Percentiles rank a stretch among this genome's conserved stretches.
Conservation (phyloP, 92 coral and sea anemone species). For the Epizoanthus illoricatus region DNA sequence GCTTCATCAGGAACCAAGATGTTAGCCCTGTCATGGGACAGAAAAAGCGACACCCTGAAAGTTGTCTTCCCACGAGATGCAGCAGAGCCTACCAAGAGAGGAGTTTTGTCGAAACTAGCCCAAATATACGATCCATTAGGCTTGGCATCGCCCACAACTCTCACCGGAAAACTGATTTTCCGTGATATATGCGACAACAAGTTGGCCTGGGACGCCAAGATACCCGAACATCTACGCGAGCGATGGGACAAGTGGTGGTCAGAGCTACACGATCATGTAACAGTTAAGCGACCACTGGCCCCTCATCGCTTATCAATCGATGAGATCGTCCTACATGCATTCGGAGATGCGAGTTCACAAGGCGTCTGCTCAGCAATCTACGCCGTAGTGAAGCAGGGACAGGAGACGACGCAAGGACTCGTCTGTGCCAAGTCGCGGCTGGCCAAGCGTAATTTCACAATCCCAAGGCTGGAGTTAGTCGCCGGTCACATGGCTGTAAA, state of each 20-base stretch:
- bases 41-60: not conserved
- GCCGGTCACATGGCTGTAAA: constrained; percentile 60
- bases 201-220: constrained; percentile 15
- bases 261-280: not conserved
- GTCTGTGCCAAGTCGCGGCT: constrained; percentile 48
- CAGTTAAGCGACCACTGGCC: constrained; percentile 4
- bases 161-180: constrained; percentile 3
- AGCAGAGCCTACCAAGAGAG: not conserved
- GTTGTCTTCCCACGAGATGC: not conserved
- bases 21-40: constrained; percentile 17
- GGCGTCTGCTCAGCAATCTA: constrained; percentile 44
- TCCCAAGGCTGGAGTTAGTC: constrained; percentile 47
- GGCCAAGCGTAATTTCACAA: constrained; percentile 48
- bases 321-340: constrained; percentile 15
- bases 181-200: constrained; percentile 1
- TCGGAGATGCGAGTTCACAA: constrained; percentile 36
- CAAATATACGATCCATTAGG: constrained; percentile 16
- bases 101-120: not conserved
- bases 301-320: constrained; percentile 1
- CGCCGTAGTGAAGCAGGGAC: constrained; percentile 41
- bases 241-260: constrained; percentile 26
- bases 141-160: not conserved
- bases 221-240: constrained; percentile 17
- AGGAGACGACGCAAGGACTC: constrained; percentile 40
- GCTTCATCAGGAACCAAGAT: not conserved